Evolutionary conservation across 1,140 invertebrate species (phyloP).

Genomic region (Ladona fulva): DNA sequence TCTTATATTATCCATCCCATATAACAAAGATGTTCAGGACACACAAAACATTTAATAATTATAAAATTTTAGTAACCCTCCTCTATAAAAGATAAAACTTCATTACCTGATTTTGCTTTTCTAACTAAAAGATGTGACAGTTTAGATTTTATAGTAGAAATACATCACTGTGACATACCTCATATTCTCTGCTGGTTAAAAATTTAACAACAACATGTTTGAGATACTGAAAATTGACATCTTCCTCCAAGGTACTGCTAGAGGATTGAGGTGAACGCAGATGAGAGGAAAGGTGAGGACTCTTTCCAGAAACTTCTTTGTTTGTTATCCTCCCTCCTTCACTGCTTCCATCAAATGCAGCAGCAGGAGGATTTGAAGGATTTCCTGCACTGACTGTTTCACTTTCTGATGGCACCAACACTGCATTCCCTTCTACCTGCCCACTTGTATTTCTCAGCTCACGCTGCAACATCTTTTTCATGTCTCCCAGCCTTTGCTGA

Average conservation of each 20-base stretch:
- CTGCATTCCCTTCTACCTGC: not conserved
- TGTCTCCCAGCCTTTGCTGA: conserved; percentile 73
- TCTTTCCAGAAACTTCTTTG: conserved; percentile 18
- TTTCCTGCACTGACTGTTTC: not conserved
- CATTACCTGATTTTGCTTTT: too few species aligned
- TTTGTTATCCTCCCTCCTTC: not conserved
- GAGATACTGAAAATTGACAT: conserved; percentile 78
- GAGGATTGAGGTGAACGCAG: not conserved
- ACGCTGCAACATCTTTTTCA: conserved; percentile 79
- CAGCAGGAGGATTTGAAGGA: not conserved
- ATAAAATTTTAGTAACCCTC: too few species aligned
- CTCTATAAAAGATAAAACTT: too few species aligned
- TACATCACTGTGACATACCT: conserved; percentile 43
- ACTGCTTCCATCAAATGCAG: not conserved
- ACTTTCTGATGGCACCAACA: not conserved
- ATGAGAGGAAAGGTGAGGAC: conserved; percentile 34
- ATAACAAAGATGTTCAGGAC: too few species aligned
- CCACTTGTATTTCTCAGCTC: conserved; percentile 20
- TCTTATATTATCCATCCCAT: too few species aligned
- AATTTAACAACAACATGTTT: conserved; percentile 91
- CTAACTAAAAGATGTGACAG: too few species aligned
- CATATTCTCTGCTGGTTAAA: conserved; percentile 71
- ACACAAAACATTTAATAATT: too few species aligned
- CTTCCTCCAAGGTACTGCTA: conserved; percentile 43
- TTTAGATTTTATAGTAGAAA: not conserved